Evolutionary conservation across 2,113 vertebrate species (phyloP).

Genomic region (Paramormyrops kingsleyae): DNA sequence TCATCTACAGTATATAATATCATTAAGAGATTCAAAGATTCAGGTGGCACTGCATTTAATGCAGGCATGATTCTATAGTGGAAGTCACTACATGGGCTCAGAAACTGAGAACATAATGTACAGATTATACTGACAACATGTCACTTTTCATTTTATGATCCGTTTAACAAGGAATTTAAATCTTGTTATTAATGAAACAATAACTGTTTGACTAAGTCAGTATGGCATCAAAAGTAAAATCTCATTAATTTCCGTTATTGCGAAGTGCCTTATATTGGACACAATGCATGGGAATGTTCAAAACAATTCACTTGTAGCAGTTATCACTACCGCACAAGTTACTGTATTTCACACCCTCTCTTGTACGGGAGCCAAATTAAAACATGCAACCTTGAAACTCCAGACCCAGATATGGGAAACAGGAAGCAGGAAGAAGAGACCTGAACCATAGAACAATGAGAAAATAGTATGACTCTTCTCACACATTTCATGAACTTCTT

Average conservation of each 20-base stretch:
- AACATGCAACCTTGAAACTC: neutral
- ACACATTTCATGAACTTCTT: neutral
- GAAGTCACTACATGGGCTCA: neutral
- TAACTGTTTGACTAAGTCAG: neutral
- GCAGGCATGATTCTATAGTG: neutral
- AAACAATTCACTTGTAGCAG: neutral
- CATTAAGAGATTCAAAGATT: neutral
- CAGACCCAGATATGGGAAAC: neutral
- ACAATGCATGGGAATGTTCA: neutral
- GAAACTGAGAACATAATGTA: neutral
- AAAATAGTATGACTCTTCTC: neutral
- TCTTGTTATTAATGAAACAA: neutral
- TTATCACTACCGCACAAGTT: neutral
- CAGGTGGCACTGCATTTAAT: neutral
- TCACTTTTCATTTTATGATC: neutral
- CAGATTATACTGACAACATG: neutral
- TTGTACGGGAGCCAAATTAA: neutral
- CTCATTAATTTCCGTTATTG: neutral
- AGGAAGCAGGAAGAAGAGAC: neutral
- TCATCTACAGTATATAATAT: neutral
- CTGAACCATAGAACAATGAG: neutral
- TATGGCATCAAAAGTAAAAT: neutral
- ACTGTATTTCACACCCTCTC: neutral
- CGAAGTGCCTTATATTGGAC: neutral
- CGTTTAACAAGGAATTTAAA: neutral